These are phyloP conservation scores for Anticlea derivata DNA, from an alignment of 2,888 invertebrate species.

Conservation along the genomic window DNA sequence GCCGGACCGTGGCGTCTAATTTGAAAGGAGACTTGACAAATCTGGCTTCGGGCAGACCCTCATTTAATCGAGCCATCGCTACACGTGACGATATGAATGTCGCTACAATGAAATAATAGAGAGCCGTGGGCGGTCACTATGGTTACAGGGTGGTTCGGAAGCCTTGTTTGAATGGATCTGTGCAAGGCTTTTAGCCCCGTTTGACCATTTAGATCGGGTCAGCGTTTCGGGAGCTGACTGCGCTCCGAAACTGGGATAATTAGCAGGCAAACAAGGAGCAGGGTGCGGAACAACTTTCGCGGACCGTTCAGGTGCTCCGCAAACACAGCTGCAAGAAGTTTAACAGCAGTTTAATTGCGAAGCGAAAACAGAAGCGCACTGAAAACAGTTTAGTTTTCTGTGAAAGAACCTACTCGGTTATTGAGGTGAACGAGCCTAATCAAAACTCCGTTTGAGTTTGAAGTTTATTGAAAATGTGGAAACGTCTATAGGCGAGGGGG, in stretches of 20 bases:
- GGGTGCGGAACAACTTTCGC: constrained; percentile 72
- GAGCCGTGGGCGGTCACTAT: constrained; percentile 72
- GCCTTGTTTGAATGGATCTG: constrained; percentile 64
- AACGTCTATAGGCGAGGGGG: constrained; percentile 45
- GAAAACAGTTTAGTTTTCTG: constrained; percentile 74
- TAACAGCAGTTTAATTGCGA: constrained; percentile 83
- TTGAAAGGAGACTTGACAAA: constrained; percentile 80
- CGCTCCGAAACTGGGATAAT: constrained; percentile 70
- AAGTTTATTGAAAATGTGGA: constrained; percentile 62
- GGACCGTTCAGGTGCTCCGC: constrained; percentile 78
- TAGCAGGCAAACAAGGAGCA: constrained; percentile 80
- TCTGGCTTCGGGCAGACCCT: constrained; percentile 79
- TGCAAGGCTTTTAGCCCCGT: constrained; percentile 72
- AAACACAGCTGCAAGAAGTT: constrained; percentile 81
- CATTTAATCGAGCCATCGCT: constrained; percentile 72
- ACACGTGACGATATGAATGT: constrained; percentile 79
- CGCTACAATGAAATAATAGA: constrained; percentile 79
- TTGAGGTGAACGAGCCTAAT: constrained; percentile 58
- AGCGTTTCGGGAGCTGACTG: constrained; percentile 74
- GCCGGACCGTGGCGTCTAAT: constrained; percentile 72
- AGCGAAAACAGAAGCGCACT: constrained; percentile 78
- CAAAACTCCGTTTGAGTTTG: constrained; percentile 51
- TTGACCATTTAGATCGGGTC: constrained; percentile 75
- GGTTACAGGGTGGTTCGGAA: constrained; percentile 69
- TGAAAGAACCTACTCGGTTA: constrained; percentile 73